Evolutionary conservation across 2,888 invertebrate genomes (phyloP).

Genomic region (Pemphredon lugubris): DNA sequence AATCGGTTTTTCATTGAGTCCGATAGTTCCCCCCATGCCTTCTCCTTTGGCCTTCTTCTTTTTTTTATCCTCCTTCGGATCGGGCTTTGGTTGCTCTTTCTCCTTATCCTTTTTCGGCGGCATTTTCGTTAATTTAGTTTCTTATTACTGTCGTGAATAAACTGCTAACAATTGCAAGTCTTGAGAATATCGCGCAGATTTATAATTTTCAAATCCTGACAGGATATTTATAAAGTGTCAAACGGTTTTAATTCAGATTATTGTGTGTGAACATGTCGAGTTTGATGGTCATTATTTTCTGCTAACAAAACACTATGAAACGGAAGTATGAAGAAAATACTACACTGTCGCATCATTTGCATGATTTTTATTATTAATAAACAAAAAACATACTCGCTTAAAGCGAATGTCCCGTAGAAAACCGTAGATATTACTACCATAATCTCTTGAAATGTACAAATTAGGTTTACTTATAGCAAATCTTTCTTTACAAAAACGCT

Average conservation of each 20-base stretch:
- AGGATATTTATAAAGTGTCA: not conserved
- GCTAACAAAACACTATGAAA: not conserved
- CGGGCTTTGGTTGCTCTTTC: not conserved
- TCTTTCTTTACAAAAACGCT: no score
- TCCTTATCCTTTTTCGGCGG: not conserved
- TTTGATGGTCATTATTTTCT: not conserved
- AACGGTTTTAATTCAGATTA: not conserved
- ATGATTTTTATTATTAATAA: no score
- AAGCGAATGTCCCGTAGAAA: no score
- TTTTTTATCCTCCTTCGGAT: not conserved
- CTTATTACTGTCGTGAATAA: no score
- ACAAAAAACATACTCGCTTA: no score
- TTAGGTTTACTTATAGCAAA: no score
- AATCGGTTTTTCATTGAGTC: slow-evolving; percentile 1
- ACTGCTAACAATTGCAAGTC: not conserved
- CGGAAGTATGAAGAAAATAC: no score
- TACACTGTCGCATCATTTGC: no score
- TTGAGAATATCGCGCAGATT: not conserved
- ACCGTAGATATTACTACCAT: no score
- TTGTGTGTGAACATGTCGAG: not conserved
- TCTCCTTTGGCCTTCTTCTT: slow-evolving; percentile 1
- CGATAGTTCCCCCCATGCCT: slow-evolving; percentile 20
- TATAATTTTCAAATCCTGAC: not conserved
- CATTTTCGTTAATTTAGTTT: no score
- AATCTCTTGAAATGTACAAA: no score